Evolutionary conservation across 1,140 invertebrate species (phyloP), one percentile per base, ranked within the genome.

Genomic region (Zaprionus vittiger): DNA sequence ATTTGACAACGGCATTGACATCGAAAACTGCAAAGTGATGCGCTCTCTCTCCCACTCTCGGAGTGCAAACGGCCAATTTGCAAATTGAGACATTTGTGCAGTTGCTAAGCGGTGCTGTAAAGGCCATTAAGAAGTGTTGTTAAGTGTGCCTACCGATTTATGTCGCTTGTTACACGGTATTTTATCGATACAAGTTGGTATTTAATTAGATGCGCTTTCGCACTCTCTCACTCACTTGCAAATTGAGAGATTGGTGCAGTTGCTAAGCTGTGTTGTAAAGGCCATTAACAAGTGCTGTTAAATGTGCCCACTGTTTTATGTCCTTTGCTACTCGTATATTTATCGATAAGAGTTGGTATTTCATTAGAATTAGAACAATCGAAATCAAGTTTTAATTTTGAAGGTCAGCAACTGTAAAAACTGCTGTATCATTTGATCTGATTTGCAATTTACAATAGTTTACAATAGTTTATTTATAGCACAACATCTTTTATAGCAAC

Each of bases 1-100:
- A 76, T 62, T 76, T 55, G 72, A 57, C 79, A 84, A 81, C 79
- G 84, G 63, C 84, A 89, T 90, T 89, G 84, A 89, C 85, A 89
- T 81, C 79, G 79, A 89, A 87, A 55, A 47, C 41, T 47, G 20
- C 65, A 28, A 59, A 34, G 31, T 31, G 31, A 31, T 34, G 26
- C 28, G 65, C 64, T 66, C 54, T 38, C 38, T 34, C 44, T 56
- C 15, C 28, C 20, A 9, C 26, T 56, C 15, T 56, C 24, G 12
- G n/a, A 52, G 1, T 31, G 28, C 28, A 31, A n/a, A 22, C 12
- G n/a, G n/a, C 12, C 2, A 22, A 22, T 12, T 4, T 24, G 47
- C 41, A 47, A 47, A 17, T n/a, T 47, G n/a, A 47, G 41, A 47
- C 15, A 47, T 17, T 47, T 5, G 37, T 38, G 41, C 41, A 52